Percentiles rank a stretch among this genome's conserved stretches.
These are phyloP conservation scores for Theonella swinhoei DNA, from an alignment of 37 sponge, comb jelly and placozoan genomes.

Conservation along the genomic window DNA sequence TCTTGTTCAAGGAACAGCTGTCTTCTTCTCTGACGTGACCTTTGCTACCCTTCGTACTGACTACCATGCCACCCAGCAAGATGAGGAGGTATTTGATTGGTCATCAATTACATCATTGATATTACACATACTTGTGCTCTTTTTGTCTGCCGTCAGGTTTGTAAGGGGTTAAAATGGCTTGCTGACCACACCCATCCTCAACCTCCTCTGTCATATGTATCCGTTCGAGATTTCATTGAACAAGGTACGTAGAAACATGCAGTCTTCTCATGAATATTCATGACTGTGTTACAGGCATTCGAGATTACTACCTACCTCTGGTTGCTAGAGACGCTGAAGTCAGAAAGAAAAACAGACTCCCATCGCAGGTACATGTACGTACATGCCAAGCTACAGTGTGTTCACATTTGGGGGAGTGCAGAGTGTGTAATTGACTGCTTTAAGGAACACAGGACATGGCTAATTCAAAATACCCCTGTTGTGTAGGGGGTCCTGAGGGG, in stretches of 20 bases:
- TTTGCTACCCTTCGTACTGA: neutral
- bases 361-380: slow-evolving; percentile 7
- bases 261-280: too few species aligned
- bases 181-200: slow-evolving; percentile 37
- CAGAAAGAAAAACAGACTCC: slow-evolving; percentile 16
- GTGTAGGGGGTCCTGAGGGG: too few species aligned
- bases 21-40: neutral
- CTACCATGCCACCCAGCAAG: neutral
- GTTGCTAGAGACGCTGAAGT: slow-evolving; percentile 21
- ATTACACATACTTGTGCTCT: neutral
- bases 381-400: neutral
- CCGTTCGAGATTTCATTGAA: slow-evolving; percentile 41
- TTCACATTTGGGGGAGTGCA: neutral
- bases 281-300: too few species aligned
- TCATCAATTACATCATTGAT: neutral
- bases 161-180: slow-evolving; percentile 6
- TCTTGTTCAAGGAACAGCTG: too few species aligned
- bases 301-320: slow-evolving; percentile 32
- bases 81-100: neutral
- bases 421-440: too few species aligned
- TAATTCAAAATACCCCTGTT: too few species aligned
- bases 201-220: slow-evolving; percentile 9
- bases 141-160: slow-evolving; percentile 9
- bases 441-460: too few species aligned
- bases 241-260: slow-evolving; percentile 8